Evolutionary conservation across 2,888 invertebrate species (phyloP).

Genomic region (Pseudococcus viburni): DNA sequence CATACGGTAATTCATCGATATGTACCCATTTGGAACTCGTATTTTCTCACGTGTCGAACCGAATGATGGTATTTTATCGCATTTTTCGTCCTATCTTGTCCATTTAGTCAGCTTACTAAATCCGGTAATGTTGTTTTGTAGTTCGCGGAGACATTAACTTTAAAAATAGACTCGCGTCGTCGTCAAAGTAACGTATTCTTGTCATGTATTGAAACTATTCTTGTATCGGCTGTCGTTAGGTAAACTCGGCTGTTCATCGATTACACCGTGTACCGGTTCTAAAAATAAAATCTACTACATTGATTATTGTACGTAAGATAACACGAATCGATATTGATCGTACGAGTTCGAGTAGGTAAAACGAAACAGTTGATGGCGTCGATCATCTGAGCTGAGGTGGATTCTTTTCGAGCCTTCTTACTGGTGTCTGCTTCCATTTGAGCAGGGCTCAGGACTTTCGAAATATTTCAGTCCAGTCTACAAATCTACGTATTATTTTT

Average conservation of each 20-base stretch:
- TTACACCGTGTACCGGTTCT: conserved; percentile 9
- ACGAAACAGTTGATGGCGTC: neutral
- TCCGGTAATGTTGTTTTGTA: conserved; percentile 52
- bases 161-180: conserved; percentile 46
- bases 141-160: conserved; percentile 35
- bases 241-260: neutral
- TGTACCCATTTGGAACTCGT: neutral
- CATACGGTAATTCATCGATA: neutral
- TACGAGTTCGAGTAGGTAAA: neutral
- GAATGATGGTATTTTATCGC: conserved; percentile 24
- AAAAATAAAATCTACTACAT: conserved; percentile 32
- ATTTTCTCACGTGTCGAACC: conserved; percentile 31
- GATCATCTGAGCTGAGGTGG: neutral
- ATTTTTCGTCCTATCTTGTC: neutral
- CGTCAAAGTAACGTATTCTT: conserved; percentile 38
- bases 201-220: conserved; percentile 37
- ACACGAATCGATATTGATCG: conserved; percentile 6
- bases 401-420: neutral
- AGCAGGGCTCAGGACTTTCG: no score
- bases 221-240: neutral
- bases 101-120: conserved; percentile 13
- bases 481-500: no score
- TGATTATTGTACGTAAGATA: neutral
- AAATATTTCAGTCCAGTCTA: no score
- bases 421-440: neutral